Conservation (phyloP, 2,888 invertebrate species). For the Xylophagus ater region DNA sequence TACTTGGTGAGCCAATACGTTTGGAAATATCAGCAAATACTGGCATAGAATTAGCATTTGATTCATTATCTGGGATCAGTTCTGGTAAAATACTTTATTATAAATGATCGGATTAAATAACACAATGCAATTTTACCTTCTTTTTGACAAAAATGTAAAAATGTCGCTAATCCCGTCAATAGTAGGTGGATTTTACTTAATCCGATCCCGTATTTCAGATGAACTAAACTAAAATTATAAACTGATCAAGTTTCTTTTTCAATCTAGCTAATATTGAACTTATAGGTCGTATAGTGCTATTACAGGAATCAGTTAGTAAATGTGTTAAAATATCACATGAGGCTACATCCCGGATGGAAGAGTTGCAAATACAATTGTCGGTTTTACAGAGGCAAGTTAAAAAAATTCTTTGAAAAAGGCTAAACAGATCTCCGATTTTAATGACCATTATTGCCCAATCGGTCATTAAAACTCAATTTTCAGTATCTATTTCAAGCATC, state of each 20-base stretch:
- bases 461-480: too few relatives aligned
- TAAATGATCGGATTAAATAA: too few relatives aligned
- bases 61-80: slow-evolving; percentile 58
- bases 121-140: too few relatives aligned
- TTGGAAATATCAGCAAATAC: slow-evolving; percentile 60
- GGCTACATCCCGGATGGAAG: slow-evolving; percentile 39
- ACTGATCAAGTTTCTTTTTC: not conserved
- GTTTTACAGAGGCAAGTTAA: slow-evolving; percentile 42
- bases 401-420: too few relatives aligned
- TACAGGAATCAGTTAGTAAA: slow-evolving; percentile 36
- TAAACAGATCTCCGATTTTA: too few relatives aligned
- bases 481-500: too few relatives aligned
- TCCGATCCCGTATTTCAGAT: too few relatives aligned
- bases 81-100: slow-evolving; percentile 54
- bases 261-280: slow-evolving; percentile 34
- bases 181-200: too few relatives aligned
- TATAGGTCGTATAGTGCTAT: slow-evolving; percentile 37
- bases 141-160: too few relatives aligned
- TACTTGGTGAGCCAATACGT: slow-evolving; percentile 68
- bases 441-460: too few relatives aligned
- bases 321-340: slow-evolving; percentile 38
- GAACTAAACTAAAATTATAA: not conserved
- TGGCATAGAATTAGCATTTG: slow-evolving; percentile 62
- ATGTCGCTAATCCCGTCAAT: too few relatives aligned
- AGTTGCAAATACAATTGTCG: slow-evolving; percentile 38